Base-by-base conservation (phyloP, 2,888 invertebrate species). In the Dioctria linearis region DNA sequence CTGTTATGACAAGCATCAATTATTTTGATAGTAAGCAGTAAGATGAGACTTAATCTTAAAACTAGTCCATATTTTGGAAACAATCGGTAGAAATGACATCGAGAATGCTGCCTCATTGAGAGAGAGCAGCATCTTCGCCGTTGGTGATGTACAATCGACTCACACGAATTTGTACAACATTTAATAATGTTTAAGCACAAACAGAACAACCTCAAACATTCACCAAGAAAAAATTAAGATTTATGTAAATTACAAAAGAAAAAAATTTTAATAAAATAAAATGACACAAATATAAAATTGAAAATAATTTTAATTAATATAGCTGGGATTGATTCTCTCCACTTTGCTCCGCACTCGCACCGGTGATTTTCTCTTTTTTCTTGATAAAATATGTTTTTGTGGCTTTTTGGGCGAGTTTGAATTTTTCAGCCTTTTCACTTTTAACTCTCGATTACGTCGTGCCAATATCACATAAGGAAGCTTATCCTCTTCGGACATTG, bases 381-480 rank as follows among this genome's bases (percentile, higher is more conserved):
- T 4, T 4, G 54, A 11, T 4, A 54, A 3, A 54, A 54, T 54
- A 11, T 54, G 6, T 11, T 0, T 54, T 2, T 2, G 54, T 11
- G 6, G 6, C 11, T n/a, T 54, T 54, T 6, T 11, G 11, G n/a
- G 6, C 3, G 25, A 25, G 25, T 11, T 54, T 43, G 13, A 0
- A 25, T 67, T 46, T 43, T n/a, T 67, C 25, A 81, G 42, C 5
- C 79, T 67, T 13, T 81, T 79, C 9, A 73, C 11, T 25, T 78
- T 76, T 37, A 61, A 63, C 6, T 75, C 66, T 9, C 79, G 71
- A 66, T 11, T 65, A 3, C 59, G 61, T 63, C 51, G 66, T 4
- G 79, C 78, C 81, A 79, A 40, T 3, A 81, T 57, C 6, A 71
- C 42, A 46, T 81, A 81, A 13, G 81, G 81, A 63, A 81, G 73